phyloP scores from a whole-genome alignment of 2,888 invertebrate genomes.

The Philopedon plagiatum region DNA sequence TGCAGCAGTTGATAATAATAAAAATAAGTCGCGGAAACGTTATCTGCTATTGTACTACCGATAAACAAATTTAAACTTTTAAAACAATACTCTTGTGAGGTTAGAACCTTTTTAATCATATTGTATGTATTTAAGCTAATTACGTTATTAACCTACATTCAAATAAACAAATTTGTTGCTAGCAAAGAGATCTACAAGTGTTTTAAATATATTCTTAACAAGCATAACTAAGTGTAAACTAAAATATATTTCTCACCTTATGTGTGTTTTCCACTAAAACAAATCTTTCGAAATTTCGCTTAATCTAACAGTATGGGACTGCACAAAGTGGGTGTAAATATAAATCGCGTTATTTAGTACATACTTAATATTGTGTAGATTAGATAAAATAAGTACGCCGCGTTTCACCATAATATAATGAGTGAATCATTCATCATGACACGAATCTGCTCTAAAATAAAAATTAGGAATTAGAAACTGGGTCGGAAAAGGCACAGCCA shows the following conservation, averaged over 20 bases:
- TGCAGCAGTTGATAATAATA: too few relatives aligned
- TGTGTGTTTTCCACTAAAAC: not conserved
- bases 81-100: too few relatives aligned
- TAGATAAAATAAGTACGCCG: constrained; percentile 22
- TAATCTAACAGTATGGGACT: not conserved
- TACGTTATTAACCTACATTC: too few relatives aligned
- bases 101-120: too few relatives aligned
- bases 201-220: not conserved
- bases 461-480: not conserved
- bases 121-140: too few relatives aligned
- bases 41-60: too few relatives aligned
- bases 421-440: constrained; percentile 7
- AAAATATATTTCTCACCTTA: not conserved
- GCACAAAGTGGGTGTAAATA: constrained; percentile 1
- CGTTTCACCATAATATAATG: constrained; percentile 24
- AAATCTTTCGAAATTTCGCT: not conserved
- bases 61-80: too few relatives aligned
- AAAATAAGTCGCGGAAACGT: not conserved
- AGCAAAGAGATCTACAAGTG: too few relatives aligned
- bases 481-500: too few relatives aligned
- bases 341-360: constrained; percentile 12
- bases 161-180: too few relatives aligned
- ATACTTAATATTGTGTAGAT: constrained; percentile 27
- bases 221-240: not conserved
- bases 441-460: not conserved